Conservation (phyloP, 2,113 vertebrate species). For the Blennius ocellaris region DNA sequence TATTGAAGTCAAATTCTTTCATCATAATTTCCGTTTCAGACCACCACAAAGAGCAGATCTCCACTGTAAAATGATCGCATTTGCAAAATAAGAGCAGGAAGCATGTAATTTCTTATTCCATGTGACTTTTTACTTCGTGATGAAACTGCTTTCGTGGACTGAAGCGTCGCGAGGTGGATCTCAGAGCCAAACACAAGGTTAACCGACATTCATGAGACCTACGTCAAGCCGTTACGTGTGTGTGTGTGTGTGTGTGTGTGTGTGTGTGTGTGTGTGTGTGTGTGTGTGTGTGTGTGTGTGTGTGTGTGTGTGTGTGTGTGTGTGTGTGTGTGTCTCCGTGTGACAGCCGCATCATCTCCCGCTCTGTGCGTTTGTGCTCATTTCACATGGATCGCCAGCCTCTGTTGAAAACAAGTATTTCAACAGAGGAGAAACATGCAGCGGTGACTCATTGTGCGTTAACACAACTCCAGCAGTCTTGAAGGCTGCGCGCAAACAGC, state of each 20-base stretch:
- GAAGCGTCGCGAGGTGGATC: too few species aligned
- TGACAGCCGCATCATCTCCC: slow-evolving; percentile 11
- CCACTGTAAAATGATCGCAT: too few species aligned
- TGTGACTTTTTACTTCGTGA: too few species aligned
- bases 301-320: too few species aligned
- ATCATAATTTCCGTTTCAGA: too few species aligned
- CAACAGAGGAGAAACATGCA: slow-evolving; percentile 24
- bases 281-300: too few species aligned
- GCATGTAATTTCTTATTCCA: too few species aligned
- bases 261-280: too few species aligned
- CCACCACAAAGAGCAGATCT: too few species aligned
- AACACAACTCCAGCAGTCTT: slow-evolving; percentile 36
- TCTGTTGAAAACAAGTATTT: slow-evolving; percentile 29
- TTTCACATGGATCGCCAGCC: neutral
- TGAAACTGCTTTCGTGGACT: too few species aligned
- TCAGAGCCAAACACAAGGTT: neutral
- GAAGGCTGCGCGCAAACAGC: slow-evolving; percentile 32
- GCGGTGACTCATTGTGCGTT: slow-evolving; percentile 36
- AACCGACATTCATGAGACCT: neutral
- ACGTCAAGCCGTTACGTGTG: neutral
- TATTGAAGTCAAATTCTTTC: too few species aligned
- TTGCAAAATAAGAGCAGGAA: too few species aligned
- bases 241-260: neutral
- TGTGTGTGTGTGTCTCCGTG: neutral
- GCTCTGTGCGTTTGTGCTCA: neutral